Evolutionary conservation across 2,888 invertebrate species (phyloP).

Genomic region (Calliopum simillimum): DNA sequence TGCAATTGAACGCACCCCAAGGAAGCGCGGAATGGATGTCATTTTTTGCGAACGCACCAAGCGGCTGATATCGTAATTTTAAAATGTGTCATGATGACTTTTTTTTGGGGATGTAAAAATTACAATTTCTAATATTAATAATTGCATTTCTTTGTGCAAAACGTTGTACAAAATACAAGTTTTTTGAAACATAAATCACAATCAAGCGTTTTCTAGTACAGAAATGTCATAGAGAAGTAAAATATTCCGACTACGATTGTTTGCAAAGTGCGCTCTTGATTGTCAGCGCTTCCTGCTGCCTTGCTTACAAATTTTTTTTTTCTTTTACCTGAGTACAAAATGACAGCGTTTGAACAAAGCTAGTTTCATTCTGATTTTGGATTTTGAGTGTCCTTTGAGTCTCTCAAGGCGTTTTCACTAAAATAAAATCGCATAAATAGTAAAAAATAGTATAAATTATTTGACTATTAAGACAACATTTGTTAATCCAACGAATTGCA

Average conservation of each 20-base stretch:
- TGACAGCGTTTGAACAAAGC: slow-evolving; percentile 2
- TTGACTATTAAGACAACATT: too few species aligned
- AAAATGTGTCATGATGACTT: slow-evolving; percentile 48
- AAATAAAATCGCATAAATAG: neutral
- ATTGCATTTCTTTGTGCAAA: too few species aligned
- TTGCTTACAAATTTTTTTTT: slow-evolving; percentile 12
- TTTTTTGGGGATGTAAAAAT: slow-evolving; percentile 17
- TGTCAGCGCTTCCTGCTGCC: slow-evolving; percentile 5
- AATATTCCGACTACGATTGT: slow-evolving; percentile 12
- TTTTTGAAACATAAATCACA: neutral
- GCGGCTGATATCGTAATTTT: slow-evolving; percentile 43
- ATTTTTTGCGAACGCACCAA: too few species aligned
- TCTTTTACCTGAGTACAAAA: slow-evolving; percentile 7
- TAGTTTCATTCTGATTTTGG: slow-evolving; percentile 1
- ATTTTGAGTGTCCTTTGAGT: slow-evolving; percentile 6
- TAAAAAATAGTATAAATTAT: too few species aligned
- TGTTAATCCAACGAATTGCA: too few species aligned
- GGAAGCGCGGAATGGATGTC: too few species aligned
- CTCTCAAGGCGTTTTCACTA: neutral
- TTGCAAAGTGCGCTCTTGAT: slow-evolving; percentile 16
- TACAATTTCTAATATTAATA: neutral
- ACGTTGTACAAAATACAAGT: neutral
- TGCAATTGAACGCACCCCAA: too few species aligned
- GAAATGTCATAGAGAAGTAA: neutral
- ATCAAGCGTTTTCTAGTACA: neutral